Conservation (phyloP, 1,140 invertebrate species). For the Neodiprion pinetum region DNA sequence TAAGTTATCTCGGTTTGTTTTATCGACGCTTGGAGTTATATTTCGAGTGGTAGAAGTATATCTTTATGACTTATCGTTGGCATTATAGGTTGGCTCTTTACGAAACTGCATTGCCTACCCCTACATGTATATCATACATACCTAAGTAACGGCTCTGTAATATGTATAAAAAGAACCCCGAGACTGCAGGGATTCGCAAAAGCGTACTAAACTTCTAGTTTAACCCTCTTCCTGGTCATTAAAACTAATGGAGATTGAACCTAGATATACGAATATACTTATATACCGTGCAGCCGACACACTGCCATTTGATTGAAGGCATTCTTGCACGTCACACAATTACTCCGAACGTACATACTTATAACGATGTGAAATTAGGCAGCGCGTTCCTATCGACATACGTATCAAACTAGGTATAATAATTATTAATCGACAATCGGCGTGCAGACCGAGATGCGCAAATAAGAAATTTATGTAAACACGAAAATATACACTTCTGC, state of each 20-base stretch:
- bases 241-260: background rate
- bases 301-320: slow-evolving; percentile 4
- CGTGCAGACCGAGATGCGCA: no score
- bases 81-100: background rate
- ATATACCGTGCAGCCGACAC: background rate
- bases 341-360: no score
- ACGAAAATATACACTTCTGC: no score
- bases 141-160: background rate
- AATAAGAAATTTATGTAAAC: no score
- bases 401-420: no score
- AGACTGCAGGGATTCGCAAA: background rate
- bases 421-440: no score
- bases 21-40: background rate
- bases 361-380: no score
- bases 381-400: no score
- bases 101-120: background rate
- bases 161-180: background rate
- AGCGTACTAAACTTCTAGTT: background rate
- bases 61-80: slow-evolving; percentile 1
- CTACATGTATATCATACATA: background rate
- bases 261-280: background rate
- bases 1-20: background rate
- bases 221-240: background rate
- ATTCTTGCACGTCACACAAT: background rate
- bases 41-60: background rate